phyloP scores from a whole-genome alignment of 2,113 vertebrate species.

The Rattus rattus region DNA sequence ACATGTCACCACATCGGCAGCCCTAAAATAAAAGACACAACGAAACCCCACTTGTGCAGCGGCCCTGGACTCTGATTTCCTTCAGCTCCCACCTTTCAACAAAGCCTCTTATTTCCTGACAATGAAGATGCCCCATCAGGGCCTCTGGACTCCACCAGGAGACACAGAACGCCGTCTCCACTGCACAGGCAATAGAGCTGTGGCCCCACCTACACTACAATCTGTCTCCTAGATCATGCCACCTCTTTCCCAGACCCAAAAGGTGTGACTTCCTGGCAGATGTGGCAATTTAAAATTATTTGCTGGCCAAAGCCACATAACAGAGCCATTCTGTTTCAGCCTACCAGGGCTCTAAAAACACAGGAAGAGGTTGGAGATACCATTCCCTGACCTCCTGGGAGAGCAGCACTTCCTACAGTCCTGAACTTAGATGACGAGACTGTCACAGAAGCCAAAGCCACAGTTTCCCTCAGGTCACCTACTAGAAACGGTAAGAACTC shows the following conservation, averaged over 20 bases:
- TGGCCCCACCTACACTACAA: neutral
- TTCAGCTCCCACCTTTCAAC: constrained; percentile 52
- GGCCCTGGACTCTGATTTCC: constrained; percentile 15
- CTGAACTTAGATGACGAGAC: neutral
- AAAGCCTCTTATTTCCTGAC: constrained; percentile 66
- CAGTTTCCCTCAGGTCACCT: neutral
- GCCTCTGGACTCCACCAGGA: neutral
- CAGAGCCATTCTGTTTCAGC: neutral
- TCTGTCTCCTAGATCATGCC: neutral
- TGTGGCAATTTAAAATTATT: neutral
- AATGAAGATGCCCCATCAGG: neutral
- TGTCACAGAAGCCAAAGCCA: constrained; percentile 8
- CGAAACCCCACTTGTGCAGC: neutral
- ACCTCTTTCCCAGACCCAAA: neutral
- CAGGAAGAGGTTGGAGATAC: neutral
- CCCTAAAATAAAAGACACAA: constrained; percentile 54
- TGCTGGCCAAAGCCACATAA: neutral
- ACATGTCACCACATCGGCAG: constrained; percentile 38
- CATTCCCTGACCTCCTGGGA: neutral
- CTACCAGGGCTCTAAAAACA: neutral
- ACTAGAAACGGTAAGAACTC: constrained; percentile 35
- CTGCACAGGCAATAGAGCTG: neutral
- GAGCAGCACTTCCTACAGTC: neutral
- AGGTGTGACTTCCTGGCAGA: neutral
- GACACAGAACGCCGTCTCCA: neutral